Conservation (phyloP, 2,113 vertebrate species). For the Leuciscus idus region DNA sequence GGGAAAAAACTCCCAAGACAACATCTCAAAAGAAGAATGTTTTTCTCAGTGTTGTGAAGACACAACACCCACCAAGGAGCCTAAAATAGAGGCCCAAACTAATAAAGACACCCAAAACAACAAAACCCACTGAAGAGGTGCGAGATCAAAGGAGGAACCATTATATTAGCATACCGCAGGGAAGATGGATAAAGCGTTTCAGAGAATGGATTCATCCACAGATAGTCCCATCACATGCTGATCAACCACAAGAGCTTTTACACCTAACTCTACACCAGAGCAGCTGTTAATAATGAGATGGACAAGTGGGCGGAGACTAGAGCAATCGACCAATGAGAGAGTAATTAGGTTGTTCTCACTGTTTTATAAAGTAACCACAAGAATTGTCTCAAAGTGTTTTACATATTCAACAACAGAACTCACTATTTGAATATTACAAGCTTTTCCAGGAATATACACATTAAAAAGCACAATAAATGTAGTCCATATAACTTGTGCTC, state of each 20-base stretch:
- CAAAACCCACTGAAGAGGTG: conserved; percentile 23
- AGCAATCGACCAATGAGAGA: not conserved
- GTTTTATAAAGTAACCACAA: not conserved
- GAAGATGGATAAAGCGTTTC: not conserved
- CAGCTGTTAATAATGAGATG: conserved; percentile 1
- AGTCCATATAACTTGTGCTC: not conserved
- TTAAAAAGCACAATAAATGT: not conserved
- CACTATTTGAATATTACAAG: not conserved
- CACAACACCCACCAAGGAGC: not conserved
- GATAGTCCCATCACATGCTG: not conserved
- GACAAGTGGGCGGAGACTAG: not conserved
- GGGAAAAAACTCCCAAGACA: not conserved
- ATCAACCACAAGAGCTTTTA: not conserved
- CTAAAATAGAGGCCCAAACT: not conserved
- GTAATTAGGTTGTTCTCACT: not conserved
- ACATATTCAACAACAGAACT: no score
- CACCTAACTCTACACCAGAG: not conserved
- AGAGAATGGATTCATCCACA: not conserved
- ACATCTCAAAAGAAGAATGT: not conserved
- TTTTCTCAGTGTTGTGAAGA: not conserved
- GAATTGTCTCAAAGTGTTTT: not conserved
- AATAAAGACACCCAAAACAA: conserved; percentile 16
- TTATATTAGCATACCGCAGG: conserved; percentile 8
- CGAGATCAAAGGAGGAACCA: conserved; percentile 10
- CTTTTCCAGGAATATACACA: not conserved